Evolutionary conservation across 1,140 invertebrate genomes (phyloP).

Genomic region (Tetramorium parvispinum): DNA sequence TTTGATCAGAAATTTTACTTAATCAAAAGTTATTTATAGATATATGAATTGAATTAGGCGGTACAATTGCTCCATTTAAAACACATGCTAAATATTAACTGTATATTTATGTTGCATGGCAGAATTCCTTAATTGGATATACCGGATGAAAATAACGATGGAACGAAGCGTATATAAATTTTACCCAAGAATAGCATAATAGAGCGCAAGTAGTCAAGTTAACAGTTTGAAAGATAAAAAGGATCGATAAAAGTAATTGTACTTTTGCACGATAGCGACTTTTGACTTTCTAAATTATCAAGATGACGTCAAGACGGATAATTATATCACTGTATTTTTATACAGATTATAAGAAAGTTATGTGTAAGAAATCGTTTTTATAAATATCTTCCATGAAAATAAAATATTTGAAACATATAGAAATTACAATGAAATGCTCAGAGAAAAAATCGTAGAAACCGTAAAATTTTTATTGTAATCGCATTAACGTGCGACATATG

Average conservation of each 20-base stretch:
- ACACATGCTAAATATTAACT: neutral
- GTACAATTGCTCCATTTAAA: neutral
- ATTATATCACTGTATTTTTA: neutral
- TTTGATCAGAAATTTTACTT: neutral
- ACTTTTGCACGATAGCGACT: constrained; percentile 26
- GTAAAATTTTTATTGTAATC: neutral
- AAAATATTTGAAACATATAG: neutral
- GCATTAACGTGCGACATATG: neutral
- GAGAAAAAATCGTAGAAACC: neutral
- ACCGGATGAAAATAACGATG: constrained; percentile 29
- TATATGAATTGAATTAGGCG: neutral
- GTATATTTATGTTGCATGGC: constrained; percentile 1
- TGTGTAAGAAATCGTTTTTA: neutral
- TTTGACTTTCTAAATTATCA: constrained; percentile 33
- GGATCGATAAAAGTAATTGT: constrained; percentile 38
- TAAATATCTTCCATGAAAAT: neutral
- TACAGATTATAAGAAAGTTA: neutral
- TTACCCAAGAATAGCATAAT: constrained; percentile 29
- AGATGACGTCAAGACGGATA: constrained; percentile 25
- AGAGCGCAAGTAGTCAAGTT: neutral
- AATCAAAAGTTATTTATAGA: neutral
- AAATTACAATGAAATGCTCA: neutral
- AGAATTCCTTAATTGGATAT: constrained; percentile 6
- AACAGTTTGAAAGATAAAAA: neutral
- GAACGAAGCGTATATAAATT: constrained; percentile 7